Percentiles rank a stretch among this genome's conserved stretches.
Conservation (phyloP, 30 jellyfish, hydroid and myxozoan genomes). For the Hydractinia echinata region DNA sequence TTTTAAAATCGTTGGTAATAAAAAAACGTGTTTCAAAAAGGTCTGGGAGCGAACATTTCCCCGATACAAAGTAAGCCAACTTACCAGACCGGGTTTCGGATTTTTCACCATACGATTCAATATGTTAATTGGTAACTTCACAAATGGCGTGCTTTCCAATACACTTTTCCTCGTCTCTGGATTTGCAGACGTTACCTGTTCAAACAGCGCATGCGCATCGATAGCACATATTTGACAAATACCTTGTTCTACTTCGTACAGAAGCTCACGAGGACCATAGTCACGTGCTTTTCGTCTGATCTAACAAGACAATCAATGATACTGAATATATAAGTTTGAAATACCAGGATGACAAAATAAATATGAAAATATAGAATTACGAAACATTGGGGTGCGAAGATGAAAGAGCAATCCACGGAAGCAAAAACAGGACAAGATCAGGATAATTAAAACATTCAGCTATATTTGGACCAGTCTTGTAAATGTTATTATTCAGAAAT, state of each 20-base stretch:
- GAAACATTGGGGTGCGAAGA: too few species aligned
- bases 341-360: too few species aligned
- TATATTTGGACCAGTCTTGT: too few species aligned
- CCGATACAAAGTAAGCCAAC: background rate
- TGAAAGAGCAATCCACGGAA: too few species aligned
- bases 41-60: background rate
- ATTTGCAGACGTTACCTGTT: constrained; percentile 29
- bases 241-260: constrained; percentile 51
- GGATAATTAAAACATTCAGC: too few species aligned
- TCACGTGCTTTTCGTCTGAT: constrained; percentile 40
- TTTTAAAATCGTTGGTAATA: too few species aligned
- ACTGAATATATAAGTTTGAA: too few species aligned
- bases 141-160: constrained; percentile 43
- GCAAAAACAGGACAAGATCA: too few species aligned
- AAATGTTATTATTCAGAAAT: too few species aligned
- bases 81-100: constrained; percentile 71
- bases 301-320: constrained; percentile 12
- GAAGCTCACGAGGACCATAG: constrained; percentile 46
- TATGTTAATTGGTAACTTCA: constrained; percentile 27
- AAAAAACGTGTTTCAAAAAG: too few species aligned
- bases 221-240: constrained; percentile 69
- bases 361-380: too few species aligned
- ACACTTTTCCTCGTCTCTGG: constrained; percentile 43
- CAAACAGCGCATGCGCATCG: constrained; percentile 46
- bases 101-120: constrained; percentile 46